Evolutionary conservation across 1,140 invertebrate species (phyloP), one percentile per base, ranked within the genome.

Genomic region (Helicoverpa zea): DNA sequence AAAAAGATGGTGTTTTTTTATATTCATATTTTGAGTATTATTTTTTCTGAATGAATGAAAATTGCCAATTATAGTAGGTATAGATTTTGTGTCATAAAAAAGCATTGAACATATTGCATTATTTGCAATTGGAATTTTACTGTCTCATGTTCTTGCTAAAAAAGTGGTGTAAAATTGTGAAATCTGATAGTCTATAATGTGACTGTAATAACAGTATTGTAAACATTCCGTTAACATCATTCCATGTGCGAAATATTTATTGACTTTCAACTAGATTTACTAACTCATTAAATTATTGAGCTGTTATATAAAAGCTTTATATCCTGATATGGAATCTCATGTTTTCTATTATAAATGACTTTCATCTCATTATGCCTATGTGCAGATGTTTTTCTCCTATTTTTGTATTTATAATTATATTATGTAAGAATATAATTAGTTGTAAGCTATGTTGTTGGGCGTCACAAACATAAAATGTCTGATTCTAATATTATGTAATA

Each of bases 1-100:
- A 92, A 91, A 30, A 1, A 61, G 29, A 29, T 72, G 11, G 35
- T 59, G 14, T 66, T 13, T 30, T 49, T 79, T 29, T 79, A 16
- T 23, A 29, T 72, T 70, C 58, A 16, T 49, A n/a, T 70, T n/a
- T 66, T 29, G 51, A 66, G 13, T 54, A 58, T 68, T 58, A 54
- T 56, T 68, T 43, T 64, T 35, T 43, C 29, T n/a, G 0, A 61
- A 61, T 30, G 18, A 12, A 3, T 61, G 18, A 35, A 35, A 35
- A 43, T 64, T 64, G 14, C 35, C 61, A 64, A 35, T 7, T 3
- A 35, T 35, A 35, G 35, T 35, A 23, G 29, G 16, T 59, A 59
- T 30, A 59, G 9, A 59, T 63, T 13, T 13, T 63, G 30, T 63
- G 61, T 63, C 58, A 59, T 64, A 43, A 43, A 4, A 35, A 64